phyloP scores from a whole-genome alignment of 2,888 invertebrate genomes.

The Conchocele bisecta region DNA sequence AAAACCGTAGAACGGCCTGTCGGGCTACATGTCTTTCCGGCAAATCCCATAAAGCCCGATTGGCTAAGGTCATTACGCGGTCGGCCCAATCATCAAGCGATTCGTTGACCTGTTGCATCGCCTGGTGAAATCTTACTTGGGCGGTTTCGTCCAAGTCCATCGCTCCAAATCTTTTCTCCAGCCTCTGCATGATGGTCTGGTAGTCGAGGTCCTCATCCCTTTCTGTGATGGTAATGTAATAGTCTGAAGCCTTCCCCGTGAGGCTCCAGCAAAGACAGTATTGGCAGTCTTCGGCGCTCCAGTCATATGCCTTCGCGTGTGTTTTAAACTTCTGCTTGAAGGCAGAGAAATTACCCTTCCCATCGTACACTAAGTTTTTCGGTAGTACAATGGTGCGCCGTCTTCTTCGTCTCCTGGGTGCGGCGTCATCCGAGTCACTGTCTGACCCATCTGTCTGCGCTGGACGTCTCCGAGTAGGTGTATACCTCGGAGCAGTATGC shows the following conservation, averaged over 20 bases:
- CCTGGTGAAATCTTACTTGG: neutral
- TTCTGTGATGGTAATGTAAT: neutral
- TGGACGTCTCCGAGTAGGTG: no score
- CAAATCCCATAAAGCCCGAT: neutral
- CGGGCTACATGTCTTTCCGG: neutral
- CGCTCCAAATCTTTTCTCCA: conserved; percentile 1
- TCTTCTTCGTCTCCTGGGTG: no score
- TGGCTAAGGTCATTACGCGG: neutral
- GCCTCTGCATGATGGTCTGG: neutral
- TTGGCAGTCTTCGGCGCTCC: neutral
- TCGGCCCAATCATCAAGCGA: conserved; percentile 3
- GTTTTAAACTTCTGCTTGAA: neutral
- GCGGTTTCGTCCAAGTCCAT: neutral
- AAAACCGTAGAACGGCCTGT: neutral
- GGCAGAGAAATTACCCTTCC: neutral
- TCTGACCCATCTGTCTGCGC: no score
- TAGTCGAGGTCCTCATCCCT: neutral
- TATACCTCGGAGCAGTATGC: no score
- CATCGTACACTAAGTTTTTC: neutral
- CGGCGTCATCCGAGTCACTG: no score
- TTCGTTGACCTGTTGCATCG: neutral
- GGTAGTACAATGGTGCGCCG: no score
- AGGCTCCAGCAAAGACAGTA: neutral
- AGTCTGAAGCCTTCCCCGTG: conserved; percentile 7
- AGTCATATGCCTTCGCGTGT: neutral